Base-by-base conservation (phyloP, 30 jellyfish, hydroid and myxozoan species). In the Clytia hemisphaerica region DNA sequence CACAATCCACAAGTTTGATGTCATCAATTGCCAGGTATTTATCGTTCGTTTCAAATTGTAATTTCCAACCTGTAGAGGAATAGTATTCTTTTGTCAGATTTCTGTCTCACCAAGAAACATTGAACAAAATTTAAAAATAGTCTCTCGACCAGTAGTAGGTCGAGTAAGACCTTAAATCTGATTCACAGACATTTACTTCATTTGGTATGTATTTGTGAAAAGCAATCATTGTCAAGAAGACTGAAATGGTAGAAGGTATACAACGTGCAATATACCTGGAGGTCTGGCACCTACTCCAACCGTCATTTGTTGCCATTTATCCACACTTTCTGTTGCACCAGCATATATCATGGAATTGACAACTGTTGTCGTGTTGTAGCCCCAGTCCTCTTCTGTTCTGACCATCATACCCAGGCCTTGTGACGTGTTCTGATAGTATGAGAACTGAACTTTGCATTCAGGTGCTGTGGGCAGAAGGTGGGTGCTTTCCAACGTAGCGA, bases 241-340 rank as follows among this genome's bases (percentile, higher is more conserved):
- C n/a, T n/a, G n/a, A n/a, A n/a, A n/a, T n/a, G n/a, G n/a, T n/a
- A n/a, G n/a, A n/a, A n/a, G n/a, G n/a, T n/a, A 32, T 48, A 3
- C 7, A 35, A 22, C 38, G 45, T 25, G 16, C n/a, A 22, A 32
- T 21, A 24, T 72, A 91, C 99, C 99, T 60, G 82, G 71, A 2
- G 92, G 95, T 48, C 85, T 65, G 4, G 82, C 44, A 16, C 99
- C 99, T 51, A 91, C 53, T 29, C 95, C 93, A 53, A 71, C 49
- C 32, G 51, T 53, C n/a, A 61, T 78, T 18, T 73, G 54, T 26
- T 9, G 65, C 99, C 99, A 91, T 55, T 38, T 69, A 19, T 77
- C 81, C 4, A 25, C 28, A 37, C 83, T 3, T 32, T 34, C 49
- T 83, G 71, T 2, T 37, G 42, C 28, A 53, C 30, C 26, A 24